A percentile compares a stretch with the other conserved stretches of the same genome.
Evolutionary conservation across 2,888 invertebrate genomes (phyloP).

Genomic region (Dynastes grantii): DNA sequence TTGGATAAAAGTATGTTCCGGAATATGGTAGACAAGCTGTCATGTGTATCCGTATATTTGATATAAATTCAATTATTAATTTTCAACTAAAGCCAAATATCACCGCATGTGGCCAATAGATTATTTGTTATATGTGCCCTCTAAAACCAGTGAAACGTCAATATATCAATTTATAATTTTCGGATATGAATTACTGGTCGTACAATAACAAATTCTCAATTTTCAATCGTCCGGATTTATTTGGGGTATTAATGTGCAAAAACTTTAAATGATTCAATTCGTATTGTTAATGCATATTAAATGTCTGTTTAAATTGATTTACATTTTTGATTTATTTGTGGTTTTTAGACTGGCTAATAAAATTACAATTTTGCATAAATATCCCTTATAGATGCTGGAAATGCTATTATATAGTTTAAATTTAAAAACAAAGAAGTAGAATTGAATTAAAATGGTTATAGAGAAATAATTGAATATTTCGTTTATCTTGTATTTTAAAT

Average conservation of each 20-base stretch:
- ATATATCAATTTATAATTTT: slow-evolving; percentile 23
- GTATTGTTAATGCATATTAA: slow-evolving; percentile 16
- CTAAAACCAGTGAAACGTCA: not conserved
- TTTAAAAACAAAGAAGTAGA: too few species aligned
- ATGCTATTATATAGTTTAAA: too few species aligned
- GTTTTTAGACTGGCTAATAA: not conserved
- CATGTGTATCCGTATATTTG: not conserved
- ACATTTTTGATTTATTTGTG: not conserved
- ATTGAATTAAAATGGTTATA: too few species aligned
- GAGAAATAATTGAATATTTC: not conserved
- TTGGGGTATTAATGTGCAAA: slow-evolving; percentile 12
- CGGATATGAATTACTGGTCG: slow-evolving; percentile 20
- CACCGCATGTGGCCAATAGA: not conserved
- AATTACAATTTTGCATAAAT: not conserved
- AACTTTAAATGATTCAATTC: slow-evolving; percentile 14
- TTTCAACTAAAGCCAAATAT: not conserved
- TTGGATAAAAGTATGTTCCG: not conserved
- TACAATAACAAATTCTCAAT: slow-evolving; percentile 13
- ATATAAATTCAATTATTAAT: not conserved
- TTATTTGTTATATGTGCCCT: not conserved
- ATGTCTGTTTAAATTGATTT: slow-evolving; percentile 6
- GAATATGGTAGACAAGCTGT: not conserved
- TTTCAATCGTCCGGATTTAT: slow-evolving; percentile 15
- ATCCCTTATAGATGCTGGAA: too few species aligned
- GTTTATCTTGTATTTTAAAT: not conserved